Evolutionary conservation across 2,113 vertebrate species (phyloP).

Genomic region (Hepsetus odoe): DNA sequence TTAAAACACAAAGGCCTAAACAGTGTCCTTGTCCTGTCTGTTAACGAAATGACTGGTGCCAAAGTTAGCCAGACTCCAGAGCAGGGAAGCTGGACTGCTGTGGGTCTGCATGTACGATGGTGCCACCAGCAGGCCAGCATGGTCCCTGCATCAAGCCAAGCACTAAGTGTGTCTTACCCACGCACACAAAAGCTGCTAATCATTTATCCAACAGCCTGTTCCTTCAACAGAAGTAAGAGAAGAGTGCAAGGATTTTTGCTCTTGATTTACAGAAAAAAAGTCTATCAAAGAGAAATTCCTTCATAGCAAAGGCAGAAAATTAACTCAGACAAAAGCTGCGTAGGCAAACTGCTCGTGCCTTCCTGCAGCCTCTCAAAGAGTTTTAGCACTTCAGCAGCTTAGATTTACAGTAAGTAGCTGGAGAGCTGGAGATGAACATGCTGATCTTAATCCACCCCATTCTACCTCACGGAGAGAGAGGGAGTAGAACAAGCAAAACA

Average conservation of each 20-base stretch:
- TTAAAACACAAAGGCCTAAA: neutral
- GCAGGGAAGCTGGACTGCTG: neutral
- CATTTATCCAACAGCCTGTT: neutral
- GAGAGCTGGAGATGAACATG: neutral
- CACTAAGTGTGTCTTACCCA: neutral
- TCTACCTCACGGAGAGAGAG: neutral
- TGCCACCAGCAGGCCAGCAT: slow-evolving; percentile 59
- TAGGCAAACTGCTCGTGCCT: neutral
- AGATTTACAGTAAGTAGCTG: neutral
- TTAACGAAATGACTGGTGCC: neutral
- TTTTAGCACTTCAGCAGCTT: neutral
- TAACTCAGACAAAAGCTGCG: neutral
- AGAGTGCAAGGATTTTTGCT: neutral
- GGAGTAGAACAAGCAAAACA: neutral
- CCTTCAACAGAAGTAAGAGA: neutral
- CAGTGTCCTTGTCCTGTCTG: slow-evolving; percentile 5
- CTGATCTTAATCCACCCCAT: neutral
- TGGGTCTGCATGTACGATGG: slow-evolving; percentile 47
- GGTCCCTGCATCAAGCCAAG: neutral
- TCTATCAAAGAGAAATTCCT: neutral
- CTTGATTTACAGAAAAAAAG: neutral
- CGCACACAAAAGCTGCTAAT: neutral
- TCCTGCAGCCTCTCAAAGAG: neutral
- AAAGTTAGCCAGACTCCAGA: slow-evolving; percentile 1
- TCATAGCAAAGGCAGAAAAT: neutral